Base-by-base conservation (phyloP, 2,797 vertebrate species). In the Ptychadena robeensis region DNA sequence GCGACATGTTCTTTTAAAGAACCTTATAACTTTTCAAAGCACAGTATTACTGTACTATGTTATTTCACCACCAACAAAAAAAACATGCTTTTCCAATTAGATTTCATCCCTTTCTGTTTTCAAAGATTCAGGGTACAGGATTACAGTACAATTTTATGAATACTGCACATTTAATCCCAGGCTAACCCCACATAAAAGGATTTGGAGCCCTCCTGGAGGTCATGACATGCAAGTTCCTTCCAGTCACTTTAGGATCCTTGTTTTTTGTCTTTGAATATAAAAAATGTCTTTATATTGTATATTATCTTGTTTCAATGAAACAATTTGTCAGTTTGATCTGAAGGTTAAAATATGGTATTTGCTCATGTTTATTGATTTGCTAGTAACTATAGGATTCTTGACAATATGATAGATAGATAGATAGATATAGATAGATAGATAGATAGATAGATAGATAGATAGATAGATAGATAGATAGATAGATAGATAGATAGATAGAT, bases 161-260 rank as follows among this genome's bases (percentile, higher is more conserved):
- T 80, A 80, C 77, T n/a, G 53, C 40, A 73, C 59, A 84, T 68
- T 37, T 80, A 84, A 74, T 75, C 82, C 77, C 34, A 80, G 30
- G 64, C 38, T 80, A 65, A 84, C 64, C 32, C 71, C 35, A 84
- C 76, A 69, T 84, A 63, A 84, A 80, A 84, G 78, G 37, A 75
- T 80, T 38, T 76, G 72, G 27, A 75, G 53, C 9, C 30, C 35
- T 25, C 14, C 35, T 30, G 34, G 69, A 85, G 82, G 82, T 84
- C 82, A 75, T 48, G 66, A 38, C 48, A 80, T 59, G 65, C 22
- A 68, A 18, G 9, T 40, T 84, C 44, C 32, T 30, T 82, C 14
- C 40, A 35, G 30, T 71, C 38, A 9, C 14, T 31, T 63, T 78
- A 8, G 31, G 70, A 59, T 79, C n/a, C 61, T 72, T 48, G 15